Base-by-base conservation (phyloP, 2,888 invertebrate genomes). In the Lomographa bimaculata region DNA sequence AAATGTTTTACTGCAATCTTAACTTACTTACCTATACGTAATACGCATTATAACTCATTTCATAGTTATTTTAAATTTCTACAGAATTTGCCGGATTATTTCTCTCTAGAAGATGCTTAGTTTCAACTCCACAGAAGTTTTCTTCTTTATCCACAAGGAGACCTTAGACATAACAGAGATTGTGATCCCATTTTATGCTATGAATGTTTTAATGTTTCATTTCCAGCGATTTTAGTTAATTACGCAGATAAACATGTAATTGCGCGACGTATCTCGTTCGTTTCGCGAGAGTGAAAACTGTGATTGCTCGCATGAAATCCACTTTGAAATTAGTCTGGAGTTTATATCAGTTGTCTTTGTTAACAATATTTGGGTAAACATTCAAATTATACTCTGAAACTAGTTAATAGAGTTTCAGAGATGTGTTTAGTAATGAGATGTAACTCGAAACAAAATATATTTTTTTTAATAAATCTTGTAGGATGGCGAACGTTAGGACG, bases 211-310 rank as follows among this genome's bases (percentile, higher is more conserved):
- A 48, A 54, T 48, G 29, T 58, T 49, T 52, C 56, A 62, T 61
- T 57, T 62, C 50, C 55, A 59, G 54, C 47, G 52, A 57, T 63
- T 63, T 65, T 57, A 43, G 55, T 60, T 64, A 70, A 67, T 71
- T 64, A 57, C 57, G 7, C 38, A 60, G 56, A 60, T 59, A 59
- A 58, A 64, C 55, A 52, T 60, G 45, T 58, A 64, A 65, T 58
- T 62, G 56, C 47, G 50, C 46, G 55, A 50, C 33, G 53, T 46
- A 60, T 59, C 60, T 64, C 42, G 36, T 32, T 43, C 57, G 60
- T 63, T 64, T 57, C 64, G 55, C 60, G 57, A 64, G 54, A 64
- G 61, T 69, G 68, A 64, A 67, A 71, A 61, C 62, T 64, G 57
- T 67, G 62, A 68, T 69, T 69, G 58, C 61, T 60, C 52, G 34